Evolutionary conservation across 2,888 invertebrate genomes (phyloP).

Genomic region (Tenthredo amoena): DNA sequence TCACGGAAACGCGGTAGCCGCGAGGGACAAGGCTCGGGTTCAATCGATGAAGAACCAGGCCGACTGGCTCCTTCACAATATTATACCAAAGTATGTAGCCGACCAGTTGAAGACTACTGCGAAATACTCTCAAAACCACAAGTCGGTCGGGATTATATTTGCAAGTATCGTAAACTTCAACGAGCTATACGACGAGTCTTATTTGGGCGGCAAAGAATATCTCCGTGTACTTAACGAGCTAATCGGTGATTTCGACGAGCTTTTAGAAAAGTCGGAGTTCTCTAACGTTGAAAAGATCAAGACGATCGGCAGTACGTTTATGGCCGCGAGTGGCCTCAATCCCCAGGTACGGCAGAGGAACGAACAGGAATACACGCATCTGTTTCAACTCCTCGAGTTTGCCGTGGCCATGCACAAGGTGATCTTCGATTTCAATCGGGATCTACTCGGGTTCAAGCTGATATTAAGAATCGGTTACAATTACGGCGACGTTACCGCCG

Average conservation of each 20-base stretch:
- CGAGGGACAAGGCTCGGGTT: constrained; percentile 92
- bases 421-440: constrained; percentile 92
- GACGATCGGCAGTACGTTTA: constrained; percentile 97
- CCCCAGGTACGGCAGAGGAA: constrained; percentile 86
- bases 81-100: constrained; percentile 97
- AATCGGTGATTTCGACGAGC: constrained; percentile 97
- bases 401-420: constrained; percentile 94
- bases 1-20: constrained; percentile 95
- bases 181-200: constrained; percentile 98
- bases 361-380: constrained; percentile 86
- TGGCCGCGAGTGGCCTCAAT: constrained; percentile 98
- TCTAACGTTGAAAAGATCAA: constrained; percentile 97
- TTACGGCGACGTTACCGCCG: constrained; percentile 97
- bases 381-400: constrained; percentile 95
- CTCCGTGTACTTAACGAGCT: constrained; percentile 96
- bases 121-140: constrained; percentile 96
- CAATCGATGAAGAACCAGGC: constrained; percentile 97
- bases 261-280: constrained; percentile 90
- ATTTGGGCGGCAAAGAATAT: constrained; percentile 96
- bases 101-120: constrained; percentile 96
- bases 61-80: constrained; percentile 97
- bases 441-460: constrained; percentile 93
- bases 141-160: constrained; percentile 95
- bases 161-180: constrained; percentile 98
- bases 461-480: constrained; percentile 94